A percentile compares a stretch with the other conserved stretches of the same genome.
Evolutionary conservation across 2,797 vertebrate species (phyloP).

Genomic region (Jordanella pulchra): DNA sequence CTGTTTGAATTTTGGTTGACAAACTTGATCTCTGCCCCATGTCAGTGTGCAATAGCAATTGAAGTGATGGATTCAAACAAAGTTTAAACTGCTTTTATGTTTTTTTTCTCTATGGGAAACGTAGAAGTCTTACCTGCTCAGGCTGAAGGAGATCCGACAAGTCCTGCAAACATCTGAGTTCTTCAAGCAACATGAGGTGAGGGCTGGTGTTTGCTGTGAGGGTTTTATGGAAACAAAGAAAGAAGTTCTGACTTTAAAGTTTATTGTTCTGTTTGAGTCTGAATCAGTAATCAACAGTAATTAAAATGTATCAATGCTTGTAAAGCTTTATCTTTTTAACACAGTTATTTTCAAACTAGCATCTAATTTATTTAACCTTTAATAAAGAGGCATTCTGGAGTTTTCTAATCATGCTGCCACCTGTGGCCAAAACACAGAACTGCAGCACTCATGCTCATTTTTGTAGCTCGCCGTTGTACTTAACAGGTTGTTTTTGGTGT

Average conservation of each 20-base stretch:
- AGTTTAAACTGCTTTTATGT: constrained; percentile 7
- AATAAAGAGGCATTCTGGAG: too few relatives aligned
- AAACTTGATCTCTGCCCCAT: constrained; percentile 11
- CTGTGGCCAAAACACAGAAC: too few relatives aligned
- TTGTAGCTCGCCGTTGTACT: too few relatives aligned
- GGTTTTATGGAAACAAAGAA: constrained; percentile 5
- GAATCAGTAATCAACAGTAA: background rate
- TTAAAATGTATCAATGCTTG: background rate
- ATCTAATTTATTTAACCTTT: background rate
- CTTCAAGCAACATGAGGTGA: constrained; percentile 94
- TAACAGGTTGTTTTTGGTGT: too few relatives aligned
- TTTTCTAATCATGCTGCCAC: too few relatives aligned
- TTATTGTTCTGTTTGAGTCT: too few relatives aligned
- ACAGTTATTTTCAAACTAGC: background rate
- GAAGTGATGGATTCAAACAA: background rate
- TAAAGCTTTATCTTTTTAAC: background rate
- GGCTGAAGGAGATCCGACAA: constrained; percentile 87
- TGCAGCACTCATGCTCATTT: too few relatives aligned
- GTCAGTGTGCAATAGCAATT: background rate
- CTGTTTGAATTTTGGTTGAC: constrained; percentile 32
- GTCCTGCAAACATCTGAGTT: constrained; percentile 89
- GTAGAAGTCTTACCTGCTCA: constrained; percentile 89
- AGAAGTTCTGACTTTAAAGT: background rate
- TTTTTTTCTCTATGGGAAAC: constrained; percentile 12
- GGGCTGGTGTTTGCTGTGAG: constrained; percentile 12